Evolutionary conservation across 2,113 vertebrate species (phyloP).

Genomic region (Nesospiza acunhae): DNA sequence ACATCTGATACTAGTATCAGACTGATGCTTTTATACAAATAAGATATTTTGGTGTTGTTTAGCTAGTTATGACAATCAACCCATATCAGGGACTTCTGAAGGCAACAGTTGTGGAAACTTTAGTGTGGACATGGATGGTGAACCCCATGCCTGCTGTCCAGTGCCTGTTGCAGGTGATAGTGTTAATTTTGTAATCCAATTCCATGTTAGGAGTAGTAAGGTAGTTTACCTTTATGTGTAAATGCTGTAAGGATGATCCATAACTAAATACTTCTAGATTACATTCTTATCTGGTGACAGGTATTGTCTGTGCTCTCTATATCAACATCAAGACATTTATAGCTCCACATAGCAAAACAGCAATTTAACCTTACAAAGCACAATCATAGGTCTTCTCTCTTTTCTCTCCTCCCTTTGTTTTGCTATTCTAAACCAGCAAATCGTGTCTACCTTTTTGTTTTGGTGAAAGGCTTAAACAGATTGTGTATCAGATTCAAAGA

Average conservation of each 20-base stretch:
- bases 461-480: neutral
- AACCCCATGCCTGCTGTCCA: neutral
- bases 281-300: neutral
- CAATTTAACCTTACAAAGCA: neutral
- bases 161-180: neutral
- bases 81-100: neutral
- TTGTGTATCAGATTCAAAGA: too few relatives aligned
- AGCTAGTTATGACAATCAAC: neutral
- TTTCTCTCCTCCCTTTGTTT: neutral
- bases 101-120: neutral
- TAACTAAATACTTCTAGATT: neutral
- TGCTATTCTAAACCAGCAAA: neutral
- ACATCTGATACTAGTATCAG: neutral
- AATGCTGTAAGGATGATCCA: neutral
- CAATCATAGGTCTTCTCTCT: neutral
- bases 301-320: neutral
- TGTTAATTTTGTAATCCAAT: neutral
- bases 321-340: neutral
- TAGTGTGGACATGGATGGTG: neutral
- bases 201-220: neutral
- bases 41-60: neutral
- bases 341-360: neutral
- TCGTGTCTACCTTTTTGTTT: neutral
- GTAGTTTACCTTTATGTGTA: neutral
- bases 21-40: neutral